Evolutionary conservation across 2,888 invertebrate species (phyloP).

Genomic region (Liposcelis brunnea): DNA sequence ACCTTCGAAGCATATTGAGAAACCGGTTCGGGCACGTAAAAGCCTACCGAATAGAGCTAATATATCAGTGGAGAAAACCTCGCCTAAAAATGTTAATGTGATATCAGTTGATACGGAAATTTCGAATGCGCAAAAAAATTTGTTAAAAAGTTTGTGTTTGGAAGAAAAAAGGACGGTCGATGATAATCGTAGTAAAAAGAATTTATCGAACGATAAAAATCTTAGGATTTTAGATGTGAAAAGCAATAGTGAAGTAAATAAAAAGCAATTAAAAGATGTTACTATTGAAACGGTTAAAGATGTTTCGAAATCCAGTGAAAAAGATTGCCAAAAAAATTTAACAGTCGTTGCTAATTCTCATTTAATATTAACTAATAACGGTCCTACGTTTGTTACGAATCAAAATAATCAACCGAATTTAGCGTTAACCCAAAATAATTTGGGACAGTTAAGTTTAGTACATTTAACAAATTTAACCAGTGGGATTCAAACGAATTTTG

Average conservation of each 20-base stretch:
- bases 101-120: slow-evolving; percentile 2
- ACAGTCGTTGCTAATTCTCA: neutral
- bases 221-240: too few relatives aligned
- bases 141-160: slow-evolving; percentile 4
- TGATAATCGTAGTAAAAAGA: neutral
- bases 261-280: neutral
- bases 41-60: too few relatives aligned
- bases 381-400: neutral
- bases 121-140: slow-evolving; percentile 4
- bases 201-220: too few relatives aligned
- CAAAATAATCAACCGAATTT: neutral
- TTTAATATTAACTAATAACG: neutral
- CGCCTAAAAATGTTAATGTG: neutral
- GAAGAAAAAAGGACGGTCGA: neutral
- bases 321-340: neutral
- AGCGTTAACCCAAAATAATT: neutral
- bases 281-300: neutral
- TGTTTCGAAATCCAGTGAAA: neutral
- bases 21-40: too few relatives aligned
- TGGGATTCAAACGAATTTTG: slow-evolving; percentile 4
- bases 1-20: too few relatives aligned
- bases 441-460: slow-evolving; percentile 3
- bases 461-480: slow-evolving; percentile 4
- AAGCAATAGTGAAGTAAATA: too few relatives aligned
- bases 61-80: too few relatives aligned